These are phyloP conservation scores for Dipodomys stephensi DNA, from an alignment of 2,113 vertebrate species.

Conservation along the genomic window DNA sequence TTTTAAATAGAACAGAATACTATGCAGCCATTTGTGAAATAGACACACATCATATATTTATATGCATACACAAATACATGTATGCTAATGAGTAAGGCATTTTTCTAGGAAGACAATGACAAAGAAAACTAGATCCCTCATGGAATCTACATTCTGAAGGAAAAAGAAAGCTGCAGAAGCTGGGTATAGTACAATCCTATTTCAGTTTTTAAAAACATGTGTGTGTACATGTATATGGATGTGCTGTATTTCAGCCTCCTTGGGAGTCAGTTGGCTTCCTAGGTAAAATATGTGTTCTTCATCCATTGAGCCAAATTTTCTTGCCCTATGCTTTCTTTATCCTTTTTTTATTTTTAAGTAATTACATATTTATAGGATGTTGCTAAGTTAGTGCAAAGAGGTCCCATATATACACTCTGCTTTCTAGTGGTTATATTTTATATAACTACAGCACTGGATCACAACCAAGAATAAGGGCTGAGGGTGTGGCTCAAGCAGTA, in stretches of 20 bases:
- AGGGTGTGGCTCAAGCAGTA: no score
- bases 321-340: background rate
- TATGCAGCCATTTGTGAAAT: background rate
- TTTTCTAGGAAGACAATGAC: background rate
- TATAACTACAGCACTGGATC: background rate
- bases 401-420: background rate
- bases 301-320: background rate
- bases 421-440: background rate
- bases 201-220: background rate
- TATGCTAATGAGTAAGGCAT: background rate
- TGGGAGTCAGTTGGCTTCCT: background rate
- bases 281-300: background rate
- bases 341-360: conserved; percentile 2
- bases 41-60: no score
- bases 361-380: background rate
- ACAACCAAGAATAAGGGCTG: background rate
- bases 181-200: background rate
- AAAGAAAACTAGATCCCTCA: background rate
- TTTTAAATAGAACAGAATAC: background rate
- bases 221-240: background rate
- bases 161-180: background rate
- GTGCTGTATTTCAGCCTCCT: background rate
- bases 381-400: background rate
- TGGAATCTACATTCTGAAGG: background rate
- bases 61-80: background rate